Evolutionary conservation across 1,140 invertebrate species (phyloP).

Genomic region (Trissolcus basalis): DNA sequence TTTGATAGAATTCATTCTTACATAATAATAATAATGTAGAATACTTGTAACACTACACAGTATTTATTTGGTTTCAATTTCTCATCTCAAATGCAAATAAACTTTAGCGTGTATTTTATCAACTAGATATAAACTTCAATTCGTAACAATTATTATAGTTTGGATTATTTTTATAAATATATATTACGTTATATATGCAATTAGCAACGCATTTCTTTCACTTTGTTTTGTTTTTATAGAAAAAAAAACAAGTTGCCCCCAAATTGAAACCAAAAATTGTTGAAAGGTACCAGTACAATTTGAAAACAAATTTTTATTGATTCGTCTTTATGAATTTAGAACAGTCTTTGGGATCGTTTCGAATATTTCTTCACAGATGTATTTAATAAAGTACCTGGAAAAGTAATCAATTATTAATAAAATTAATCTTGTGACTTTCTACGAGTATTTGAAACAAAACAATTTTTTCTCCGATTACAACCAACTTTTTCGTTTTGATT

Average conservation of each 20-base stretch:
- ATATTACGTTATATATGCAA: background rate
- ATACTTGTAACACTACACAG: conserved; percentile 45
- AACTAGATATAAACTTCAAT: conserved; percentile 42
- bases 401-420: conserved; percentile 55
- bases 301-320: conserved; percentile 43
- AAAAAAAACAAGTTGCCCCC: conserved; percentile 30
- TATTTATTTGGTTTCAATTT: conserved; percentile 50
- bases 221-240: background rate
- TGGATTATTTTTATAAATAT: conserved; percentile 18
- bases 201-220: too few species aligned
- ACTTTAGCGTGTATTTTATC: conserved; percentile 36
- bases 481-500: conserved; percentile 19
- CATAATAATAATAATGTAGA: conserved; percentile 31
- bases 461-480: too few species aligned
- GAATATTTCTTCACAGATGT: conserved; percentile 57
- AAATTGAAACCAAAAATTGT: conserved; percentile 27
- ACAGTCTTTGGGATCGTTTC: conserved; percentile 56
- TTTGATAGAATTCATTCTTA: conserved; percentile 28
- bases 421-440: conserved; percentile 38
- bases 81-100: conserved; percentile 27
- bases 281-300: conserved; percentile 39
- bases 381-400: conserved; percentile 56
- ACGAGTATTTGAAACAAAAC: conserved; percentile 24
- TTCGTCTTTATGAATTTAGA: conserved; percentile 50
- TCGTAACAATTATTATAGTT: conserved; percentile 33